Evolutionary conservation across 2,888 invertebrate genomes (phyloP).

Genomic region (Thysanoteuthis rhombus): DNA sequence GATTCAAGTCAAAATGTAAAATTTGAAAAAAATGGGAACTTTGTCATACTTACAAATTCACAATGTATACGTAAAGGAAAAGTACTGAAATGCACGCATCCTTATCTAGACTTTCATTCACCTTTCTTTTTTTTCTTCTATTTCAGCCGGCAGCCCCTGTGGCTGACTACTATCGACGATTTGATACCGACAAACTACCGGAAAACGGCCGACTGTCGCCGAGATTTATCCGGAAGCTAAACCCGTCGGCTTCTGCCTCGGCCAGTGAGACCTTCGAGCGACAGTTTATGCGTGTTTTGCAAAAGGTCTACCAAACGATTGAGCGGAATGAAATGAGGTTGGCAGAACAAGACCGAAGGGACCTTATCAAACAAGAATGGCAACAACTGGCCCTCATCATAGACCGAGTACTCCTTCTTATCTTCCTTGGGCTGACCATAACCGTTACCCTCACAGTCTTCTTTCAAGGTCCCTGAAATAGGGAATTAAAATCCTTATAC

Average conservation of each 20-base stretch:
- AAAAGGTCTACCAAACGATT: slow-evolving; percentile 79
- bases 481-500: not conserved
- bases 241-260: slow-evolving; percentile 39
- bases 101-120: not conserved
- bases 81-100: too few species aligned
- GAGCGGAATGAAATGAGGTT: slow-evolving; percentile 82
- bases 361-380: slow-evolving; percentile 86
- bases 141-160: slow-evolving; percentile 40
- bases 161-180: slow-evolving; percentile 43
- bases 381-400: slow-evolving; percentile 78
- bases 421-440: slow-evolving; percentile 70
- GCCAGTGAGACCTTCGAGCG: slow-evolving; percentile 71
- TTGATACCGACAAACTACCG: slow-evolving; percentile 43
- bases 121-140: not conserved
- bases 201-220: slow-evolving; percentile 56
- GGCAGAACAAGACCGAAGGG: slow-evolving; percentile 81
- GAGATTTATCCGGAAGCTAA: slow-evolving; percentile 43
- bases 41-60: too few species aligned
- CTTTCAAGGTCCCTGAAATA: slow-evolving; percentile 63
- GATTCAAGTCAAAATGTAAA: too few species aligned
- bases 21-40: too few species aligned
- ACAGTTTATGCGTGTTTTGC: slow-evolving; percentile 77
- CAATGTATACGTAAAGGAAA: too few species aligned
- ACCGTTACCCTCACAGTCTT: slow-evolving; percentile 69
- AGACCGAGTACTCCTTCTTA: slow-evolving; percentile 73